These are phyloP conservation scores for Lasioglossum villosulum DNA, from an alignment of 2,888 invertebrate genomes.

Conservation along the genomic window DNA sequence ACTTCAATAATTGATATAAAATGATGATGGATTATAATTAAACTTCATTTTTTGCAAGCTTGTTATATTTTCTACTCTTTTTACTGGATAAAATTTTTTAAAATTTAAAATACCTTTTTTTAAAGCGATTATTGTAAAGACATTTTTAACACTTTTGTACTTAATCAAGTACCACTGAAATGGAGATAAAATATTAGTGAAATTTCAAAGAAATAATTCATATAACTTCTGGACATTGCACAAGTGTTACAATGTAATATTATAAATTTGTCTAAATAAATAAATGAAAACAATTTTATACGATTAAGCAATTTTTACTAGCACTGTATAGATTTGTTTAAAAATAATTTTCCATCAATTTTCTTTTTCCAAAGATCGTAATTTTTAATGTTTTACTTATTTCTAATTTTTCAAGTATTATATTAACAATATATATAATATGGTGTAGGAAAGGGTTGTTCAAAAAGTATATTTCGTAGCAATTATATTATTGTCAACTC, in stretches of 20 bases:
- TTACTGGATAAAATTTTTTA: background rate
- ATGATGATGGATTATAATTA: background rate
- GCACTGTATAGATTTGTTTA: too few relatives aligned
- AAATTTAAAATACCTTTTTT: background rate
- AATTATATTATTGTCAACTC: background rate
- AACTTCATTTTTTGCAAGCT: background rate
- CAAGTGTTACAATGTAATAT: too few relatives aligned
- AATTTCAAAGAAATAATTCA: too few relatives aligned
- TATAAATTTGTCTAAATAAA: too few relatives aligned
- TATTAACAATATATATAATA: background rate
- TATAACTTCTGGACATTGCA: too few relatives aligned
- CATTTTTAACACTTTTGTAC: background rate
- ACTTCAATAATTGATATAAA: background rate
- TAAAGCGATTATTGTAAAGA: background rate
- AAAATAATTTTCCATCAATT: too few relatives aligned
- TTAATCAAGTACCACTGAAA: background rate
- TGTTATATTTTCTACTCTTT: background rate
- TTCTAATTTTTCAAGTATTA: too few relatives aligned
- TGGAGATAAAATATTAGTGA: too few relatives aligned
- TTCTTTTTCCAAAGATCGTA: too few relatives aligned
- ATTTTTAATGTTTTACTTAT: too few relatives aligned
- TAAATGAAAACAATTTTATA: too few relatives aligned
- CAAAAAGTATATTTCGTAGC: background rate
- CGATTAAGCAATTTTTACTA: too few relatives aligned
- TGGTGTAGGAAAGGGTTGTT: background rate